Evolutionary conservation across 2,113 vertebrate genomes (phyloP), one percentile per base, ranked within the genome.

Genomic region (Pterophyllum scalare): DNA sequence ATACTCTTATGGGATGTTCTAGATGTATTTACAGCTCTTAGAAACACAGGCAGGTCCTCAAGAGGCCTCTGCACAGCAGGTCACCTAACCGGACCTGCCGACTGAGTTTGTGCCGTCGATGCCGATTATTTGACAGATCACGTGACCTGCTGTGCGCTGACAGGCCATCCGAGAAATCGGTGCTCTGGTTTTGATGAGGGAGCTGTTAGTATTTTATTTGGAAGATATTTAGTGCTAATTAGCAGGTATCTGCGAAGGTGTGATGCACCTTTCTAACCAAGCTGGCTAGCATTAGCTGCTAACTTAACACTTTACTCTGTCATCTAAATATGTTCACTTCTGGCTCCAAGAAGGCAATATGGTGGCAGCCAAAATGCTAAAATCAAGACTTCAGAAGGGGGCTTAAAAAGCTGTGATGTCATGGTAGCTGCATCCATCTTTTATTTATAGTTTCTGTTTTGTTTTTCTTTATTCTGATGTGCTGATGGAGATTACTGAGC

Each of bases 301-400:
- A 28, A 49, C 64, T 12, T 67, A 46, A 13, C 64, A 49, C 40
- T 67, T 19, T 14, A 46, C 22, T 8, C 3, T 65, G 38, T 43
- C 22, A 49, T 70, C 40, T 49, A 70, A 70, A 70, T 43, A 70
- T 49, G 26, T 70, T 70, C 64, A 70, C 40, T 26, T 70, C 64
- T 28, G 64, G 46, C 64, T 70, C 40, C 40, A 49, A 70, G 49
- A 49, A 70, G 40, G 40, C 26, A 70, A 28, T 6, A 0, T 17
- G 43, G 40, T 20, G 24, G 19, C 46, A 70, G 24, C 17, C 40
- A 67, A 20, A 24, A 52, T 72, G 65, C 43, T 52, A 17, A 28
- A 52, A 70, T 70, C 3, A 28, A 70, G 43, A 31, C 24, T 13
- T 49, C 14, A 49, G 6, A 49, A 49, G 46, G 13, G 5, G 14